Conservation (phyloP, 2,888 invertebrate species). For the Dasysyrphus albostriatus region DNA sequence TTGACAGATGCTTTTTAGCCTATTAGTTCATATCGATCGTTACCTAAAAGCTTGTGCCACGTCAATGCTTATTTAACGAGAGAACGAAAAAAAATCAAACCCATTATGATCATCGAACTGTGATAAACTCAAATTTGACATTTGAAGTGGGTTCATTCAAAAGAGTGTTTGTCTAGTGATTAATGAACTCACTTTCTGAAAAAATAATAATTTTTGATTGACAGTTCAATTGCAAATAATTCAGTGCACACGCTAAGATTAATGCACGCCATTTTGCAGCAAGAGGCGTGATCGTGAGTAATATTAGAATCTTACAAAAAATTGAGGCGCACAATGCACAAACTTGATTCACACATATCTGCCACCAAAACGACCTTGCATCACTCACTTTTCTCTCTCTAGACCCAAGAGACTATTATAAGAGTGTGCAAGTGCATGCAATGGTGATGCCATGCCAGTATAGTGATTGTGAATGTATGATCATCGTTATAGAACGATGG, state of each 20-base stretch:
- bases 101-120: constrained; percentile 3
- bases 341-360: constrained; percentile 43
- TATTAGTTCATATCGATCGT: constrained; percentile 17
- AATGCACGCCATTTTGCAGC: constrained; percentile 26
- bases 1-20: constrained; percentile 43
- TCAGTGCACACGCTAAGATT: constrained; percentile 15
- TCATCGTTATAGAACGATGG: constrained; percentile 57
- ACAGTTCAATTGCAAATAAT: constrained; percentile 24
- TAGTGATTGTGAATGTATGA: constrained; percentile 41
- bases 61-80: not conserved
- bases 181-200: not conserved
- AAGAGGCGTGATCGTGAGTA: constrained; percentile 34
- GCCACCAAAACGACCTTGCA: constrained; percentile 62
- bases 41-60: constrained; percentile 8
- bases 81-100: not conserved
- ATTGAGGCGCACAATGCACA: not conserved
- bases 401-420: not conserved
- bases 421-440: not conserved
- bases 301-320: constrained; percentile 26
- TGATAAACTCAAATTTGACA: constrained; percentile 16
- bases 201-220: constrained; percentile 10
- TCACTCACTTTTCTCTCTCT: constrained; percentile 24
- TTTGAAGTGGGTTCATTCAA: constrained; percentile 27
- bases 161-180: constrained; percentile 23
- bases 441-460: constrained; percentile 16